Base-by-base conservation (phyloP, 2,888 invertebrate species). In the Crossocerus cetratus region DNA sequence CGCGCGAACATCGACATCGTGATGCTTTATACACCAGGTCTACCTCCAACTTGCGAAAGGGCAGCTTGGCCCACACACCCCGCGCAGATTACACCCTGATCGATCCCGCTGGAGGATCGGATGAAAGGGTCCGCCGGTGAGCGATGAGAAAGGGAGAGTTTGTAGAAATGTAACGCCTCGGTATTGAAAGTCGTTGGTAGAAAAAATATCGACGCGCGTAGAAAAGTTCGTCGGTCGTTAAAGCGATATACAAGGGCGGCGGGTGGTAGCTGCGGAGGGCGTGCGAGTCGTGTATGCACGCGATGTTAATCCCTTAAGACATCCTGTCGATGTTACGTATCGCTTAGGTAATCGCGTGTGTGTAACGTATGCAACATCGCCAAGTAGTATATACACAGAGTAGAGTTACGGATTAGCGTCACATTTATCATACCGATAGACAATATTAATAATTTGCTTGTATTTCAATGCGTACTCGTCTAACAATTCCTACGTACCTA, bases 401-500 rank as follows among this genome's bases (percentile, higher is more conserved):
- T 80, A 84, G 69, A 78, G 49, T 83, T 82, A 83, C 65, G 73
- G 72, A 77, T 73, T 80, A 82, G 79, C 77, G 71, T 75, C 79
- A 84, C 83, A 83, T 84, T 82, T 79, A 83, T 83, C 83, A 65
- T 83, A 80, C 72, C 78, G 78, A 81, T 78, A 83, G 78, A 82
- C 68, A 77, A 74, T 82, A 78, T 76, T 68, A 65, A 70, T 77
- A 80, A 77, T 66, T 69, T 74, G 71, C 63, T 74, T 73, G 66
- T 75, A 72, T 75, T 73, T 76, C 65, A 69, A 72, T 74, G 72
- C 72, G 65, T 82, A 78, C 62, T 78, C 73, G 72, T 64, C 82
- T 83, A 84, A 84, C 81, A 82, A 84, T 83, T 81, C 76, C 82
- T 85, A 85, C 77, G 63, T 76, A 81, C 56, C 79, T 85, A 85